Conservation (phyloP, 2,888 invertebrate genomes). For the Auanema sp. region DNA sequence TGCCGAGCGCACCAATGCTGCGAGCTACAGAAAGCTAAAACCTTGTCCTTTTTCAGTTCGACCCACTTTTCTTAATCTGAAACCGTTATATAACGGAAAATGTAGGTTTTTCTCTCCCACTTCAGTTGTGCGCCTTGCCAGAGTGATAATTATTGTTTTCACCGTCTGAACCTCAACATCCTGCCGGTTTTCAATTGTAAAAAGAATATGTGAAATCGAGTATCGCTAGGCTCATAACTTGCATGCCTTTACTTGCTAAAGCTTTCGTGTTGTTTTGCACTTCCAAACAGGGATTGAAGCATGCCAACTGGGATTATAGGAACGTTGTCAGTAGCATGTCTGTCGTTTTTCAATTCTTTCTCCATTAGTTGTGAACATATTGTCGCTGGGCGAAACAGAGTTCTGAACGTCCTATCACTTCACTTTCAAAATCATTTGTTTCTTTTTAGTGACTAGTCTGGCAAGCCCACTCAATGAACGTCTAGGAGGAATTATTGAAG, state of each 20-base stretch:
- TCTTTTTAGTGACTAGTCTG: conserved; percentile 46
- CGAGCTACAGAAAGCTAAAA: no score
- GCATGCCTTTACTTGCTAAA: no score
- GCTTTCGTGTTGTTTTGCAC: no score
- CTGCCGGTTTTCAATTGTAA: not conserved
- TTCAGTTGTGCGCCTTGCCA: conserved; percentile 2
- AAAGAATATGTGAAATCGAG: no score
- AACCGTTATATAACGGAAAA: conserved; percentile 64
- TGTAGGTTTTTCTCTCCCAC: conserved; percentile 42
- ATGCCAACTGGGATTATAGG: no score
- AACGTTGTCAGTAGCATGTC: no score
- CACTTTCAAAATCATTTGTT: not conserved
- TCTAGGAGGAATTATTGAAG: conserved; percentile 44
- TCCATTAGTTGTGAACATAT: no score
- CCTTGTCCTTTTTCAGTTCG: conserved; percentile 76
- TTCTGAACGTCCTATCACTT: not conserved
- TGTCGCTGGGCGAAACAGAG: no score
- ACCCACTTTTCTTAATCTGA: conserved; percentile 96
- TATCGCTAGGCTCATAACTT: no score
- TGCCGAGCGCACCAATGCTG: no score
- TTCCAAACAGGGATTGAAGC: no score
- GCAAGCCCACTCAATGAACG: conserved; percentile 46
- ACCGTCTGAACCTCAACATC: not conserved
- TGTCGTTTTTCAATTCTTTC: no score
- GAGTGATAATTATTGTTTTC: not conserved